A percentile compares a stretch with the other conserved stretches of the same genome.
Evolutionary conservation across 2,113 vertebrate species (phyloP).

Genomic region (Sorex araneus): DNA sequence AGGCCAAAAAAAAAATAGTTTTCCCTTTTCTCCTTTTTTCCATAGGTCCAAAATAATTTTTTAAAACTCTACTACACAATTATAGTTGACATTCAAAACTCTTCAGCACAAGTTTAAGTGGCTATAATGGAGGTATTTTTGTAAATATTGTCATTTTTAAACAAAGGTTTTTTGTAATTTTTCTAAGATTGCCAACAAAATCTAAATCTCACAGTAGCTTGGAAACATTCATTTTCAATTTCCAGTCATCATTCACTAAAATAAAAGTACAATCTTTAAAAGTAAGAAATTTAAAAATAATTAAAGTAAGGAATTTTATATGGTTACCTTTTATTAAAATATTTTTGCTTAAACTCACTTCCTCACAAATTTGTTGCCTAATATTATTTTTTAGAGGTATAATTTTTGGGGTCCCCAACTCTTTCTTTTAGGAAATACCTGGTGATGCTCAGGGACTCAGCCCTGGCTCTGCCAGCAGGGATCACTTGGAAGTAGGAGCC

Average conservation of each 20-base stretch:
- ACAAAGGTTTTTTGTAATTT: not conserved
- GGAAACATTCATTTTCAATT: not conserved
- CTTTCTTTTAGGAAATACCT: too few relatives aligned
- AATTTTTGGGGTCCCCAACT: too few relatives aligned
- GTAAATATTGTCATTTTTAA: not conserved
- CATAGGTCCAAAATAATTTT: not conserved
- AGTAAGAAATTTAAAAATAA: not conserved
- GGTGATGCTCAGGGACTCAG: not conserved
- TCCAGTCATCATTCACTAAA: not conserved
- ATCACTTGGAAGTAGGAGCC: not conserved
- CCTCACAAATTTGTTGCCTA: not conserved
- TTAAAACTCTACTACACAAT: not conserved
- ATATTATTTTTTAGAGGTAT: not conserved
- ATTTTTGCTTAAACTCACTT: not conserved
- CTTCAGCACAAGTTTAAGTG: conserved; percentile 13
- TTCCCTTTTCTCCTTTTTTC: not conserved
- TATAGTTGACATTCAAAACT: conserved; percentile 23
- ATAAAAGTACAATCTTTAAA: not conserved
- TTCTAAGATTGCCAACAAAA: not conserved
- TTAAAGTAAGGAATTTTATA: not conserved
- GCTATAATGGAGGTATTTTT: not conserved
- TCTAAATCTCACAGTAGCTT: not conserved
- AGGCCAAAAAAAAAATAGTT: not conserved
- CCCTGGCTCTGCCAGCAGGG: too few relatives aligned
- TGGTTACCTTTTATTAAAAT: not conserved